phyloP scores from a whole-genome alignment of 2,113 vertebrate species.

The Embiotoca jacksoni region DNA sequence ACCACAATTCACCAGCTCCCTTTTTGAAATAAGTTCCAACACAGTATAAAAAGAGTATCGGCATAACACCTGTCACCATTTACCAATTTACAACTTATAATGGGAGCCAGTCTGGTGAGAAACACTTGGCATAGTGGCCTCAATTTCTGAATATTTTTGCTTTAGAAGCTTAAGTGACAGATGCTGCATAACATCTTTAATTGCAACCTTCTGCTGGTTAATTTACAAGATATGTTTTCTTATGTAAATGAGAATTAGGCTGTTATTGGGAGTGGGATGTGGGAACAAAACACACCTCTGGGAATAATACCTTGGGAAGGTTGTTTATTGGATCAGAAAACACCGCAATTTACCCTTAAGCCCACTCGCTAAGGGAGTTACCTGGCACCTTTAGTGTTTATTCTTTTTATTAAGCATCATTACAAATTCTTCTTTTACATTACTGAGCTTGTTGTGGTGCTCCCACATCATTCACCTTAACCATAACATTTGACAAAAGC shows the following conservation, averaged over 20 bases:
- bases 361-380: neutral
- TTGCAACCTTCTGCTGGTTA: slow-evolving; percentile 61
- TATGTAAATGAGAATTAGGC: slow-evolving; percentile 56
- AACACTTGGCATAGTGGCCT: slow-evolving; percentile 36
- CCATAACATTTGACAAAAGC: neutral
- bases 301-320: slow-evolving; percentile 37
- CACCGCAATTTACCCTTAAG: slow-evolving; percentile 18
- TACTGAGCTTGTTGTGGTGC: neutral
- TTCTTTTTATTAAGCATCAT: slow-evolving; percentile 14
- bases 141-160: slow-evolving; percentile 38
- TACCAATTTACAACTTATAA: slow-evolving; percentile 36
- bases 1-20: slow-evolving; percentile 10
- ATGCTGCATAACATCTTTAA: slow-evolving; percentile 63
- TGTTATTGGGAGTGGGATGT: slow-evolving; percentile 3
- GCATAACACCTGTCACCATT: slow-evolving; percentile 51
- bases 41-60: slow-evolving; percentile 16
- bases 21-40: slow-evolving; percentile 28
- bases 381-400: slow-evolving; percentile 11
- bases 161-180: slow-evolving; percentile 54
- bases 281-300: slow-evolving; percentile 34
- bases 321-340: slow-evolving; percentile 49
- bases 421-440: slow-evolving; percentile 1
- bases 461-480: neutral
- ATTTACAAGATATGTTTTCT: slow-evolving; percentile 62
- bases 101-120: slow-evolving; percentile 27